Evolutionary conservation across 2,888 invertebrate genomes (phyloP).

Genomic region (Syritta pipiens): DNA sequence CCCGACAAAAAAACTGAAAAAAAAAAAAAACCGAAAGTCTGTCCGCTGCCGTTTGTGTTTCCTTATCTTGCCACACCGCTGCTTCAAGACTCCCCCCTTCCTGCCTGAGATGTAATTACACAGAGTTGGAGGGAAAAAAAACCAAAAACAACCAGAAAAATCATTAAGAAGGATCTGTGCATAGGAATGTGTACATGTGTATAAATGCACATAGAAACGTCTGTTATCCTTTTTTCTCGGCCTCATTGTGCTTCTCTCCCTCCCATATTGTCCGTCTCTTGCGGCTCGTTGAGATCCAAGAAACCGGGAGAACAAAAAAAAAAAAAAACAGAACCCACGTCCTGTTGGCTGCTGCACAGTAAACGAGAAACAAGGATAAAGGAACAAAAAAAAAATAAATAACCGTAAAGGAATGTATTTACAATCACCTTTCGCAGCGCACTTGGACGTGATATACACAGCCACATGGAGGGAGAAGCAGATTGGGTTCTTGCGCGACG

Average conservation of each 20-base stretch:
- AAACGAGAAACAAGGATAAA: slow-evolving; percentile 19
- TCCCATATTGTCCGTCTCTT: slow-evolving; percentile 52
- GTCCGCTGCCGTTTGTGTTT: slow-evolving; percentile 58
- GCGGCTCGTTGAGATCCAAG: slow-evolving; percentile 39
- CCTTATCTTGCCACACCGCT: slow-evolving; percentile 35
- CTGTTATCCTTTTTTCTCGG: slow-evolving; percentile 38
- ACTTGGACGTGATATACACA: slow-evolving; percentile 28
- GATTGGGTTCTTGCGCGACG: slow-evolving; percentile 40
- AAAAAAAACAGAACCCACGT: too few species aligned
- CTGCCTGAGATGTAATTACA: slow-evolving; percentile 56
- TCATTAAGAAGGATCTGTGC: not conserved
- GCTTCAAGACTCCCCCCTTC: slow-evolving; percentile 20
- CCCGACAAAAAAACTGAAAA: slow-evolving; percentile 9
- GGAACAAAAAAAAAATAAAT: not conserved
- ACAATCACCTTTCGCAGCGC: slow-evolving; percentile 33
- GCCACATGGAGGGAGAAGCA: slow-evolving; percentile 17
- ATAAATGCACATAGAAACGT: slow-evolving; percentile 34
- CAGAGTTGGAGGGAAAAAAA: slow-evolving; percentile 19
- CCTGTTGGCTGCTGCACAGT: not conserved
- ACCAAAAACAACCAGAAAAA: slow-evolving; percentile 34
- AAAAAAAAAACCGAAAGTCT: slow-evolving; percentile 11
- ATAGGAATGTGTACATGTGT: not conserved
- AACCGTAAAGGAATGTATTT: slow-evolving; percentile 48
- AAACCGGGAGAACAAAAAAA: too few species aligned
- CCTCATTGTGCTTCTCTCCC: slow-evolving; percentile 28